phyloP scores from a whole-genome alignment of 2,888 invertebrate species.

The Drosophila rubida region DNA sequence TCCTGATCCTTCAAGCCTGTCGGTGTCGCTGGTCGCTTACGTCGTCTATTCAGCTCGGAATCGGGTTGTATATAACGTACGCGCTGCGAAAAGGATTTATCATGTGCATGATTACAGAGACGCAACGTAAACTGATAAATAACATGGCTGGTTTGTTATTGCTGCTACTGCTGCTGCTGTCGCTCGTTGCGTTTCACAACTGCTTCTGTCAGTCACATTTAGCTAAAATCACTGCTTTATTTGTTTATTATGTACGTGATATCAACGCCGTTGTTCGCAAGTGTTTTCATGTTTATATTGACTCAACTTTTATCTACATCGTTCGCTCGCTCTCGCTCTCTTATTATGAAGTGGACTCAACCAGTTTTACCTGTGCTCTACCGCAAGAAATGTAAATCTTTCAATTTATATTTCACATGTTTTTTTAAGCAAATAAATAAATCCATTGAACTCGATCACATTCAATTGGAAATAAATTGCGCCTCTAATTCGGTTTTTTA shows the following conservation, averaged over 20 bases:
- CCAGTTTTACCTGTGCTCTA: neutral
- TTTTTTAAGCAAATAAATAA: neutral
- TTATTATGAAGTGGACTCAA: neutral
- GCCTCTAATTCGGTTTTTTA: neutral
- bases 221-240: slow-evolving; percentile 74
- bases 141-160: slow-evolving; percentile 32
- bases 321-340: slow-evolving; percentile 8
- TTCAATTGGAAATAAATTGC: slow-evolving; percentile 27
- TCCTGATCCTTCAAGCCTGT: slow-evolving; percentile 45
- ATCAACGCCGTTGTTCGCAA: slow-evolving; percentile 53
- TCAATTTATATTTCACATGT: too few species aligned
- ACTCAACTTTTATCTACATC: slow-evolving; percentile 31
- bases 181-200: slow-evolving; percentile 19
- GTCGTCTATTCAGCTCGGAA: slow-evolving; percentile 78
- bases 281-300: slow-evolving; percentile 38
- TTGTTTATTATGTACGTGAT: slow-evolving; percentile 79
- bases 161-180: slow-evolving; percentile 28
- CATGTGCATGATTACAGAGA: slow-evolving; percentile 20
- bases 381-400: neutral
- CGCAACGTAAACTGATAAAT: slow-evolving; percentile 36
- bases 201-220: slow-evolving; percentile 67
- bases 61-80: slow-evolving; percentile 83
- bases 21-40: slow-evolving; percentile 64
- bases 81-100: slow-evolving; percentile 75
- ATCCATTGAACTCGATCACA: neutral